These are phyloP conservation scores for Eristalis intricaria DNA, from an alignment of 2,888 invertebrate genomes.

Conservation along the genomic window DNA sequence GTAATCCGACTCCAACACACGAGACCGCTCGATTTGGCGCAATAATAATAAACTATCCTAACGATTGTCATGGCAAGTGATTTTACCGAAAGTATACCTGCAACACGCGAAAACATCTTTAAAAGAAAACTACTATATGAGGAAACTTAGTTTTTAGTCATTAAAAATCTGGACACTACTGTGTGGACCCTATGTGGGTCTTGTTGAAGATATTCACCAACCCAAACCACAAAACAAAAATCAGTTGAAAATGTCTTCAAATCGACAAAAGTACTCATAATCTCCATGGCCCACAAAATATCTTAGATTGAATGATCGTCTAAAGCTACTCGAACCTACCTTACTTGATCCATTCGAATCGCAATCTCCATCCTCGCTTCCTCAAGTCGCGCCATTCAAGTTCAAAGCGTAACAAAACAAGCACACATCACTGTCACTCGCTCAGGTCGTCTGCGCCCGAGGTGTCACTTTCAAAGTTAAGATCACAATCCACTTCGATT, in stretches of 20 bases:
- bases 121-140: no score
- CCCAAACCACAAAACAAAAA: no score
- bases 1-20: no score
- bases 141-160: no score
- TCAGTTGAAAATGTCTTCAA: not conserved
- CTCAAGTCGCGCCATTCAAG: slow-evolving; percentile 28
- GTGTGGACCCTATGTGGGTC: no score
- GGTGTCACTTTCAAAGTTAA: not conserved
- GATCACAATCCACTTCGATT: not conserved
- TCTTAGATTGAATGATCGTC: not conserved
- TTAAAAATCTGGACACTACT: no score
- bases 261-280: not conserved
- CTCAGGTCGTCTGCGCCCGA: not conserved
- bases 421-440: not conserved
- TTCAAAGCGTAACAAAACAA: slow-evolving; percentile 51
- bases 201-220: no score
- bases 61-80: no score
- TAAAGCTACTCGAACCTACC: slow-evolving; percentile 24
- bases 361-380: not conserved
- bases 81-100: no score
- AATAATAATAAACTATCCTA: no score
- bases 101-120: no score
- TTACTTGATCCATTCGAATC: slow-evolving; percentile 30
- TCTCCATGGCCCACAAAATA: not conserved
- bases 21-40: no score